A percentile compares a stretch with the other conserved stretches of the same genome.
These are phyloP conservation scores for Pionites leucogaster DNA, from an alignment of 2,113 vertebrate genomes.

Conservation along the genomic window DNA sequence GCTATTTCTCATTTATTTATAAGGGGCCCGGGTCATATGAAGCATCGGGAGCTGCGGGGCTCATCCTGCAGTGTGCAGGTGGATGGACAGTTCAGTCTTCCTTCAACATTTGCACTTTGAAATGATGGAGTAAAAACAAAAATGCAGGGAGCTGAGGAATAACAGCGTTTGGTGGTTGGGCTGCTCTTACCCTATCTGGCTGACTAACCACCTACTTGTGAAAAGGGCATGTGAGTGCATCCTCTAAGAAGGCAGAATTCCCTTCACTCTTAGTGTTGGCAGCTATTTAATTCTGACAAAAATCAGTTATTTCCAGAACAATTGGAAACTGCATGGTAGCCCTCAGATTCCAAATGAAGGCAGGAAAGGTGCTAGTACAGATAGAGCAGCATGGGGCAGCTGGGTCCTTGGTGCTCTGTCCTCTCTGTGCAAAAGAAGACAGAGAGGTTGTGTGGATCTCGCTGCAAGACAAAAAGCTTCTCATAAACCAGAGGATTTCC, in stretches of 20 bases:
- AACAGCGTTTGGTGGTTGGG: neutral
- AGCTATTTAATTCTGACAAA: neutral
- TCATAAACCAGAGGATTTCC: neutral
- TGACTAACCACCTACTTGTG: neutral
- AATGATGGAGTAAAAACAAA: neutral
- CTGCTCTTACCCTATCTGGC: neutral
- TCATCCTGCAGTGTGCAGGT: neutral
- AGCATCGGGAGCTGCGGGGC: rapidly evolving
- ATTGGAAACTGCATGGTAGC: neutral
- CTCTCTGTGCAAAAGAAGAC: neutral
- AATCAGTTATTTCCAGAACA: neutral
- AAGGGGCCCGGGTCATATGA: rapidly evolving
- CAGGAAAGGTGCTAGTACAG: neutral
- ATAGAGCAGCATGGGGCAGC: neutral
- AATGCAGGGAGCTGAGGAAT: neutral
- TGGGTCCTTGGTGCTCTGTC: neutral
- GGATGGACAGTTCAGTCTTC: rapidly evolving
- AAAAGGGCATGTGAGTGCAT: neutral
- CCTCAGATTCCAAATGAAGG: neutral
- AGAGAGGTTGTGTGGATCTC: neutral
- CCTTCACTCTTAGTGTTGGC: neutral
- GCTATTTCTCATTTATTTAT: too few species aligned
- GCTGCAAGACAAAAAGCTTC: neutral
- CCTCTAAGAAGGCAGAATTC: neutral
- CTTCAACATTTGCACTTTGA: neutral